Evolutionary conservation across 2,888 invertebrate species (phyloP).

Genomic region (Rotaria magnacalcarata): DNA sequence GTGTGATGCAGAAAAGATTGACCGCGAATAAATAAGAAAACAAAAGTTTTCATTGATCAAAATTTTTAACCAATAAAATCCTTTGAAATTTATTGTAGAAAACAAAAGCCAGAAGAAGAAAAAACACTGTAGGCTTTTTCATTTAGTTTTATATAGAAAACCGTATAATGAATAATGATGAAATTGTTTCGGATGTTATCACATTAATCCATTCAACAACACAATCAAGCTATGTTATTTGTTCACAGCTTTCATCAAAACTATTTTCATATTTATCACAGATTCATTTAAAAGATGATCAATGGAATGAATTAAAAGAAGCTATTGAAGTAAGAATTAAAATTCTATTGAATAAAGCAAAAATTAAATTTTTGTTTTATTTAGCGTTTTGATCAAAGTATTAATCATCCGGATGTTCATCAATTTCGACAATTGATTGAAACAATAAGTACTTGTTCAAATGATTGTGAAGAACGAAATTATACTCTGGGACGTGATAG

Average conservation of each 20-base stretch:
- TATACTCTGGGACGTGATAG: constrained; percentile 30
- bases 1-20: background rate
- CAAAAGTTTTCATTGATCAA: background rate
- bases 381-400: constrained; percentile 11
- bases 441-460: background rate
- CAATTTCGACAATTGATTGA: background rate
- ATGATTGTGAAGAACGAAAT: constrained; percentile 34
- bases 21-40: background rate
- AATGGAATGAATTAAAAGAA: background rate
- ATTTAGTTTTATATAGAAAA: background rate
- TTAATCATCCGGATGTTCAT: background rate
- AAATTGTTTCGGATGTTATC: constrained; percentile 33
- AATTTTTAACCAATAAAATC: background rate
- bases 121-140: background rate
- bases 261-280: background rate
- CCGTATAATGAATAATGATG: background rate
- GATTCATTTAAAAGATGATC: background rate
- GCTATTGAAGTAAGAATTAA: background rate
- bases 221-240: background rate
- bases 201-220: constrained; percentile 14
- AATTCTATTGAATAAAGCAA: background rate
- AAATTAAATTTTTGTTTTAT: background rate
- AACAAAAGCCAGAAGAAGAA: too few species aligned
- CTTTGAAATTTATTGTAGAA: background rate
- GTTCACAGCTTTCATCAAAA: constrained; percentile 19